These are phyloP conservation scores for Acrobasis repandana DNA, from an alignment of 2,888 invertebrate species.

Conservation along the genomic window DNA sequence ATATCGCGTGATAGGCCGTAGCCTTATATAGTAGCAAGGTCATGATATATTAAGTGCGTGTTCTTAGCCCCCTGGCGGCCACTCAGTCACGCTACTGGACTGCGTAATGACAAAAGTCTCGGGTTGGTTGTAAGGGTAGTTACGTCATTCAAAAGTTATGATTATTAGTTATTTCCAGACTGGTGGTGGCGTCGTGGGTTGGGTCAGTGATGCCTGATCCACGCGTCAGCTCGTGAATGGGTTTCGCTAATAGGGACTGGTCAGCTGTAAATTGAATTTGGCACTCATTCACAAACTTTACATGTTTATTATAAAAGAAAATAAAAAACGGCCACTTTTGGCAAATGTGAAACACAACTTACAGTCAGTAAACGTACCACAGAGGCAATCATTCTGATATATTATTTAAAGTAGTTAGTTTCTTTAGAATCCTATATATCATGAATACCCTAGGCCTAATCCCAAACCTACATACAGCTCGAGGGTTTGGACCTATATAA, in stretches of 20 bases:
- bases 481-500: not conserved
- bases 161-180: not conserved
- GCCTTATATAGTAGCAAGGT: conserved; percentile 7
- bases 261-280: too few relatives aligned
- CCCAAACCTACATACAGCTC: not conserved
- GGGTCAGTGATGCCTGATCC: too few relatives aligned
- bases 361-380: too few relatives aligned
- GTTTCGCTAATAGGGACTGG: too few relatives aligned
- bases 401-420: not conserved
- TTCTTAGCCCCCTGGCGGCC: not conserved
- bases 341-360: too few relatives aligned
- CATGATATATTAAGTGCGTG: conserved; percentile 12
- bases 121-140: not conserved
- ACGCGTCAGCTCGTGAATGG: too few relatives aligned
- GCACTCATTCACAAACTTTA: too few relatives aligned
- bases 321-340: too few relatives aligned
- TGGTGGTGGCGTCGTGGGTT: too few relatives aligned
- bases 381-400: too few relatives aligned
- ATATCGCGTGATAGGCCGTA: conserved; percentile 16
- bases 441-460: not conserved
- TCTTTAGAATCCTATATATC: conserved; percentile 3
- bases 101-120: not conserved
- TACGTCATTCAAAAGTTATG: not conserved
- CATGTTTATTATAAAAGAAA: too few relatives aligned
- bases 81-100: not conserved